Evolutionary conservation across 2,113 vertebrate species (phyloP).

Genomic region (Camelus dromedarius): DNA sequence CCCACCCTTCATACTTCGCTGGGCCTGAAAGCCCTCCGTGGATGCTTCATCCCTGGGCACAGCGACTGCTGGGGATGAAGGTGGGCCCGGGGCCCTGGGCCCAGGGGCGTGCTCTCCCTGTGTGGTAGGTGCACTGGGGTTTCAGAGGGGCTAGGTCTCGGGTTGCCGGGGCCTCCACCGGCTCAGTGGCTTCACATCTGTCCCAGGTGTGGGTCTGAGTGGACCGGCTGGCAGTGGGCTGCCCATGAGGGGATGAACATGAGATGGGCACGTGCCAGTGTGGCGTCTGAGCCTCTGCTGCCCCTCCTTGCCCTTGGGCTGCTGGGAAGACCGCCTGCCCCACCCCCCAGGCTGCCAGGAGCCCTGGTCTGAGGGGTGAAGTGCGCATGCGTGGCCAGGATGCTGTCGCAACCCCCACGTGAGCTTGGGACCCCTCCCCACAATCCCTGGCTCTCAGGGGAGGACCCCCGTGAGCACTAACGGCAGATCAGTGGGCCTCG

Average conservation of each 20-base stretch:
- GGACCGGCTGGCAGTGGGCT: rapidly evolving
- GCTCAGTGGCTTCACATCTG: background rate
- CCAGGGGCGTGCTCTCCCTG: background rate
- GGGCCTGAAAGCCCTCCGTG: too few relatives aligned
- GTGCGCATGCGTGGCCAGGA: rapidly evolving
- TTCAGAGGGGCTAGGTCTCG: background rate
- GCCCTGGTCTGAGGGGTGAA: too few relatives aligned
- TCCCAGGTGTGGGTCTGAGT: background rate
- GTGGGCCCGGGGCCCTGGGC: background rate
- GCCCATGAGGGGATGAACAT: background rate
- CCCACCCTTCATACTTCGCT: background rate
- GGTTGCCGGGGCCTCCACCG: background rate
- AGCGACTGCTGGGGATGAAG: background rate
- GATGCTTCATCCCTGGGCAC: rapidly evolving
- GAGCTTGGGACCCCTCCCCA: rapidly evolving
- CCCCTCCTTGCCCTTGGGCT: background rate
- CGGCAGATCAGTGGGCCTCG: background rate
- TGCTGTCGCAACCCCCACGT: background rate
- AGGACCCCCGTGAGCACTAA: rapidly evolving
- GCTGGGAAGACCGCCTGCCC: too few relatives aligned
- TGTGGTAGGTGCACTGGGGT: too few relatives aligned
- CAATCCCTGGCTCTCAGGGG: background rate
- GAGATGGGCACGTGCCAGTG: background rate
- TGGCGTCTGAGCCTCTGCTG: background rate
- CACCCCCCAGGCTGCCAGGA: background rate